Evolutionary conservation across 2,113 vertebrate genomes (phyloP).

Genomic region (Bagarius yarrelli): DNA sequence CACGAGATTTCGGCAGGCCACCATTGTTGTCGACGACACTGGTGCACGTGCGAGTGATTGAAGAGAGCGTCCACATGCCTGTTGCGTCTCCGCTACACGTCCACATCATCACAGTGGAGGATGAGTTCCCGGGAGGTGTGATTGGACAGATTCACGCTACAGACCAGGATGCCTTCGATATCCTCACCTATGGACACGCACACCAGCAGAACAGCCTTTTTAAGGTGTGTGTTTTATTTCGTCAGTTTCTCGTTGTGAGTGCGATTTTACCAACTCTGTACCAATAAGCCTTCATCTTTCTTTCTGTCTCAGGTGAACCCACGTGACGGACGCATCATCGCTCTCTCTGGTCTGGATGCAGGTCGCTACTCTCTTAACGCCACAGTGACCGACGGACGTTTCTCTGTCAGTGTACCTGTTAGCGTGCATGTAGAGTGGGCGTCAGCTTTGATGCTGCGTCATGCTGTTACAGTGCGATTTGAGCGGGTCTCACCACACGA

Average conservation of each 20-base stretch:
- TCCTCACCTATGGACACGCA: conserved; percentile 83
- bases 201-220: conserved; percentile 92
- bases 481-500: conserved; percentile 87
- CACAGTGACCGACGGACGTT: conserved; percentile 91
- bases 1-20: conserved; percentile 87
- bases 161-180: conserved; percentile 92
- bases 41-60: conserved; percentile 86
- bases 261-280: not conserved
- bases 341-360: conserved; percentile 86
- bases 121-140: conserved; percentile 95
- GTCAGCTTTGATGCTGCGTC: conserved; percentile 83
- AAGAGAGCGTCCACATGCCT: conserved; percentile 92
- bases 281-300: not conserved
- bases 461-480: conserved; percentile 91
- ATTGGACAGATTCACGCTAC: conserved; percentile 96
- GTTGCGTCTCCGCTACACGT: conserved; percentile 88
- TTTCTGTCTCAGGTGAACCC: conserved; percentile 71
- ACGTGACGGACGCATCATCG: conserved; percentile 90
- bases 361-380: conserved; percentile 88
- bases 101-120: conserved; percentile 95
- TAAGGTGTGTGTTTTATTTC: conserved; percentile 62
- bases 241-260: conserved; percentile 5
- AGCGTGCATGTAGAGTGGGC: conserved; percentile 87
- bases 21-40: conserved; percentile 79
- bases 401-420: conserved; percentile 85